Conservation (phyloP, 2,888 invertebrate genomes). For the Labia minor region DNA sequence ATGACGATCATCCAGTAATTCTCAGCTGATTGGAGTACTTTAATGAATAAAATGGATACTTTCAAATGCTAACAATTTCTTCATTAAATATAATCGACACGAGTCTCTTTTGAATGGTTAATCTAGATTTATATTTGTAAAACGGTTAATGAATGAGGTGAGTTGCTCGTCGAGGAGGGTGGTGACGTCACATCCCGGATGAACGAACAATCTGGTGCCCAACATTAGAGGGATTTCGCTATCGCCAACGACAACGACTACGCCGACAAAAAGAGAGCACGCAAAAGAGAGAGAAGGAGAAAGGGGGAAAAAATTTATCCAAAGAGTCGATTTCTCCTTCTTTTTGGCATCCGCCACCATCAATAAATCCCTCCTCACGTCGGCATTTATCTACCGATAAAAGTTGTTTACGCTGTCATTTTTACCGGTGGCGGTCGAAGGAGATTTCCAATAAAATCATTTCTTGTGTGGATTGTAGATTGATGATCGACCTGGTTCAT, state of each 20-base stretch:
- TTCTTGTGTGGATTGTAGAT: background rate
- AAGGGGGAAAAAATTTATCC: background rate
- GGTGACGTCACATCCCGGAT: slow-evolving; percentile 13
- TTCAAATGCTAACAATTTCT: background rate
- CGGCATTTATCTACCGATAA: slow-evolving; percentile 13
- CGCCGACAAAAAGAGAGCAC: background rate
- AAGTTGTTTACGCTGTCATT: slow-evolving; percentile 4
- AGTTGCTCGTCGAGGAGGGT: background rate
- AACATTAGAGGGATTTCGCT: slow-evolving; percentile 13
- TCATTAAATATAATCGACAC: background rate
- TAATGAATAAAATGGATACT: too few species aligned
- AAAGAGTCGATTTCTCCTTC: background rate
- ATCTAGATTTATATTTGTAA: slow-evolving; percentile 13
- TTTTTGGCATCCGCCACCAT: background rate
- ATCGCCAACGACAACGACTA: slow-evolving; percentile 1
- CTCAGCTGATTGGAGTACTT: too few species aligned
- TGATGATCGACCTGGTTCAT: background rate
- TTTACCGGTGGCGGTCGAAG: background rate
- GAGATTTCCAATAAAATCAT: background rate
- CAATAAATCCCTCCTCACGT: slow-evolving; percentile 5
- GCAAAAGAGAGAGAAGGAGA: too few species aligned
- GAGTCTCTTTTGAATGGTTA: background rate
- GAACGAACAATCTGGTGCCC: slow-evolving; percentile 8
- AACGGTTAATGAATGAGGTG: slow-evolving; percentile 13
- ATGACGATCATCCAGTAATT: too few species aligned